Evolutionary conservation across 2,888 invertebrate genomes (phyloP).

Genomic region (Oeneis ivallda): DNA sequence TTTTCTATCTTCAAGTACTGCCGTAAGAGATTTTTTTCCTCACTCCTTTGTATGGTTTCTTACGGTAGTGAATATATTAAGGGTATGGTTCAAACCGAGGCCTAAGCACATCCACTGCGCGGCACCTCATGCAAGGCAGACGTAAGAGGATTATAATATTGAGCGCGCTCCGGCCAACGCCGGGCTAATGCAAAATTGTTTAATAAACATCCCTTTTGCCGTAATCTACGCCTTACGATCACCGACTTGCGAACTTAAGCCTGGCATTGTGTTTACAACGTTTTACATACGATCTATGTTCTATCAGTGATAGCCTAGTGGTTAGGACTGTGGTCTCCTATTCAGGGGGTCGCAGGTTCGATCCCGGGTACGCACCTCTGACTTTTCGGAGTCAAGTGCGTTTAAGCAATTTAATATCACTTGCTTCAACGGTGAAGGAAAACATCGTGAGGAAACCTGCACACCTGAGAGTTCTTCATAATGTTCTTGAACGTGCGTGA

Average conservation of each 20-base stretch:
- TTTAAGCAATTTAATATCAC: too few species aligned
- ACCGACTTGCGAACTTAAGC: conserved; percentile 21
- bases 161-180: conserved; percentile 48
- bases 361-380: too few species aligned
- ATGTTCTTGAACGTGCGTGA: too few species aligned
- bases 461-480: too few species aligned
- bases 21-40: too few species aligned
- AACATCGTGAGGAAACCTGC: too few species aligned
- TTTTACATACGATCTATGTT: neutral
- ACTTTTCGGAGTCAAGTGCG: too few species aligned
- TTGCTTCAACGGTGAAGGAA: too few species aligned
- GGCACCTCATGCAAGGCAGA: conserved; percentile 45
- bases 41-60: too few species aligned
- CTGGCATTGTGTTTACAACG: conserved; percentile 5
- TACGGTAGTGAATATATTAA: neutral
- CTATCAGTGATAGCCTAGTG: neutral
- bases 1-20: too few species aligned
- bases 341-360: too few species aligned
- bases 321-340: too few species aligned
- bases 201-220: conserved; percentile 52
- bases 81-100: neutral
- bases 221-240: conserved; percentile 37
- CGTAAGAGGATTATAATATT: conserved; percentile 57
- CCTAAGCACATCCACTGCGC: conserved; percentile 5
- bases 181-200: conserved; percentile 54